Evolutionary conservation across 2,113 vertebrate genomes (phyloP).

Genomic region (Scortum barcoo): DNA sequence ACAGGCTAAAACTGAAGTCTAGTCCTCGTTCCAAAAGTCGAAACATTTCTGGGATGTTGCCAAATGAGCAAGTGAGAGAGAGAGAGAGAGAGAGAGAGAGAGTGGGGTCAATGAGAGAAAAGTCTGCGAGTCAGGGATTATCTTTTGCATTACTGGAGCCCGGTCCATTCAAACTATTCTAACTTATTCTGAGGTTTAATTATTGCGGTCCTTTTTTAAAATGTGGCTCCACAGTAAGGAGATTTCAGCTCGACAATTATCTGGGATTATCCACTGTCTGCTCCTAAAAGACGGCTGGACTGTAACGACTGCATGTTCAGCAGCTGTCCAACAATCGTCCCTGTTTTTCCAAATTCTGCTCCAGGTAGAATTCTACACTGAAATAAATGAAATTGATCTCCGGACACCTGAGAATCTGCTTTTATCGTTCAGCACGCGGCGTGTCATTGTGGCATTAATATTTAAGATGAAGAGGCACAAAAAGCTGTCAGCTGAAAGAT

Average conservation of each 20-base stretch:
- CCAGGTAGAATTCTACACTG: background rate
- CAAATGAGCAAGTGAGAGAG: background rate
- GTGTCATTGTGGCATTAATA: constrained; percentile 10
- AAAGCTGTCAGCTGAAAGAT: constrained; percentile 5
- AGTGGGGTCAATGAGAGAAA: background rate
- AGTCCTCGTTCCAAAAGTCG: background rate
- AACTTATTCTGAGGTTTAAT: constrained; percentile 10
- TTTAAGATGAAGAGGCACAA: constrained; percentile 17
- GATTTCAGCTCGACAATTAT: constrained; percentile 30
- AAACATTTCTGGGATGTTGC: background rate
- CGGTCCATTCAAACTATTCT: constrained; percentile 11
- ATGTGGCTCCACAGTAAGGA: background rate
- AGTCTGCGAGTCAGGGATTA: constrained; percentile 13
- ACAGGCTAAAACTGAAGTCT: background rate
- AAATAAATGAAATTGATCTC: background rate
- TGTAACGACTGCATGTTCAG: background rate
- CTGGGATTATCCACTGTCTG: constrained; percentile 25
- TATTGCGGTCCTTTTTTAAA: constrained; percentile 2
- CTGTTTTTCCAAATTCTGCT: background rate
- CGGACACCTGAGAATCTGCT: constrained; percentile 17
- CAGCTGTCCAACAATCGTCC: background rate
- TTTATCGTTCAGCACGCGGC: background rate
- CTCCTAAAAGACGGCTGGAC: background rate
- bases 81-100: no score
- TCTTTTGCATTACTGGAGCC: background rate